A percentile compares a stretch with the other conserved stretches of the same genome.
Conservation (phyloP, 53 echinoderm and acorn worm species). For the Pentamera pediparva region DNA sequence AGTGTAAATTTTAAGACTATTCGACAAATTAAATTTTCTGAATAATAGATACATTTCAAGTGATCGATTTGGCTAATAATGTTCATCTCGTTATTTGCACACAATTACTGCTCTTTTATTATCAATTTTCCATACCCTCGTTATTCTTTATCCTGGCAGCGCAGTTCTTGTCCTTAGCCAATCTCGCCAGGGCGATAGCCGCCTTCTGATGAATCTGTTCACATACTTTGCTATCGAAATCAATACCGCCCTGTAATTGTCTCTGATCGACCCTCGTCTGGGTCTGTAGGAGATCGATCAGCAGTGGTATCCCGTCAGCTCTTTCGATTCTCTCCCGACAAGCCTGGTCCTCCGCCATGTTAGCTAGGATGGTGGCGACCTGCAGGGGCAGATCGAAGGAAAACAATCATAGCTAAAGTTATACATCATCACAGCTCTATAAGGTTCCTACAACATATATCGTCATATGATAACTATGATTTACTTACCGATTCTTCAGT, state of each 20-base stretch:
- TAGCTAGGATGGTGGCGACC: constrained; percentile 68
- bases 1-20: too few species aligned
- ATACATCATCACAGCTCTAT: too few species aligned
- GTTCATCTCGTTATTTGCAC: not conserved
- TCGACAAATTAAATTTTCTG: too few species aligned
- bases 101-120: too few species aligned
- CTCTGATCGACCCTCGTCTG: constrained; percentile 2
- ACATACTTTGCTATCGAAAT: constrained; percentile 35
- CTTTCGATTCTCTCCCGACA: constrained; percentile 56
- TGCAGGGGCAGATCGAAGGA: constrained; percentile 19
- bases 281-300: constrained; percentile 54
- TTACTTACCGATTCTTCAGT: too few species aligned
- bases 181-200: constrained; percentile 74
- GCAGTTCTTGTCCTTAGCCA: constrained; percentile 55
- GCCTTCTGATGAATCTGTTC: constrained; percentile 85
- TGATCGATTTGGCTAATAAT: not conserved
- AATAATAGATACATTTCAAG: not conserved
- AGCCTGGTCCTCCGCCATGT: constrained; percentile 61
- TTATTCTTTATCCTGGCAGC: constrained; percentile 52
- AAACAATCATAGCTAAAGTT: too few species aligned
- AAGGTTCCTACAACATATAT: too few species aligned
- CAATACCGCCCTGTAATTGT: not conserved
- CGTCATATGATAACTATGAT: too few species aligned
- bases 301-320: constrained; percentile 47
- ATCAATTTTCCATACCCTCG: constrained; percentile 55